Percentiles rank a stretch among this genome's conserved stretches.
phyloP scores from a whole-genome alignment of 2,113 vertebrate genomes.

The Zosterops borbonicus region DNA sequence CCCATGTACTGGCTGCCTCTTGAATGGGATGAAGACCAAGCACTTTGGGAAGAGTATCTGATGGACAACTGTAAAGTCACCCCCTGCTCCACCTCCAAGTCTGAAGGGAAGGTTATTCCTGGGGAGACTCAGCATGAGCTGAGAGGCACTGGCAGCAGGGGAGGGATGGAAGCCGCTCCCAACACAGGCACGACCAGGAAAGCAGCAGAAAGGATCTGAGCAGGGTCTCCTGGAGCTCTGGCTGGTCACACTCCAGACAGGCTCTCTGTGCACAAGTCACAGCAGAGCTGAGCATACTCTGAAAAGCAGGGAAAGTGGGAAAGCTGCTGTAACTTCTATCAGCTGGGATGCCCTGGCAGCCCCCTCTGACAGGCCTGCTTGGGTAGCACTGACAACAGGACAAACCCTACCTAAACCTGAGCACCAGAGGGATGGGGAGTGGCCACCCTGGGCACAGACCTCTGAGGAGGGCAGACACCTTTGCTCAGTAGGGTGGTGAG shows the following conservation, averaged over 20 bases:
- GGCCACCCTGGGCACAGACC: background rate
- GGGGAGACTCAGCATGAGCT: rapidly evolving
- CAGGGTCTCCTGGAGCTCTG: background rate
- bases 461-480: background rate
- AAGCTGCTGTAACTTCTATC: background rate
- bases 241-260: background rate
- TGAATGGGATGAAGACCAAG: background rate
- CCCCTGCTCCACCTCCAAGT: background rate
- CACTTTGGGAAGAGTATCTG: background rate
- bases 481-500: background rate
- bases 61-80: background rate
- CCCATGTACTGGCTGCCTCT: too few species aligned
- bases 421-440: background rate
- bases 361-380: background rate
- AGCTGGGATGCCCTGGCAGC: background rate
- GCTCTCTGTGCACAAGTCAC: background rate
- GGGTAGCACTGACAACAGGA: rapidly evolving
- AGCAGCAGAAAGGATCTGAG: background rate
- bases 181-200: background rate
- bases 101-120: background rate
- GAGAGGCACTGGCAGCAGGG: rapidly evolving
- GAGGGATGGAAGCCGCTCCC: background rate
- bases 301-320: too few species aligned
- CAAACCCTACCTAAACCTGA: background rate
- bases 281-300: background rate